Evolutionary conservation across 2,888 invertebrate species (phyloP), one percentile per base, ranked within the genome.

Genomic region (Nomada flava): DNA sequence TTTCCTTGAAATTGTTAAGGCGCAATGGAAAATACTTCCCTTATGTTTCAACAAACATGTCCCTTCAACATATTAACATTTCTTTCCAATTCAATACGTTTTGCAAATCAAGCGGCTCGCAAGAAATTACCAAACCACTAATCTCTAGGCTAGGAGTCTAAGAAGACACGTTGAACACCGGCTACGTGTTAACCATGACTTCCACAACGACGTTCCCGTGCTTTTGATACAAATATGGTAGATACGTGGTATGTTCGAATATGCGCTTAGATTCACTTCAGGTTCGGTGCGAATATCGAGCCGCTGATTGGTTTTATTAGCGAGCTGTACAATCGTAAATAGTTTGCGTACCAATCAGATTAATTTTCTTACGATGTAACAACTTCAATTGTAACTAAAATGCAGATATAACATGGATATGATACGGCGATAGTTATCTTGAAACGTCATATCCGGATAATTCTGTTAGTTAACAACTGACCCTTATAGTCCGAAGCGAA

Each of bases 131-230:
- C 71, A 86, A 87, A 79, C 65, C 80, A 81, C 79, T 79, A 81
- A 15, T 47, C 47, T 47, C 77, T 89, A 83, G 79, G 75, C 88
- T 83, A 83, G 82, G 76, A 89, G 79, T 82, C 83, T 81, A 90
- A 87, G 90, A 53, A 20, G 57, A 90, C 90, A 90, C 89, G 90
- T 90, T 89, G 83, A 89, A 87, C 87, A 85, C 90, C 90, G 90
- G 89, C 87, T 88, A 88, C 89, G 88, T 88, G 88, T 88, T 87
- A 83, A 88, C 62, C 87, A 88, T 88, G 76, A 87, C 80, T 86
- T 86, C 85, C 82, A 84, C 73, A 78, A 65, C 63, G 36, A 82
- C 44, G 53, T 76, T 53, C 75, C 60, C 52, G 11, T 52, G 77
- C 72, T 83, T 36, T 67, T 64, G 59, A 60, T 73, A 85, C 68